Evolutionary conservation across 53 echinoderm and acorn worm species (phyloP), one percentile per base, ranked within the genome.

Genomic region (Hippasteria phrygiana): DNA sequence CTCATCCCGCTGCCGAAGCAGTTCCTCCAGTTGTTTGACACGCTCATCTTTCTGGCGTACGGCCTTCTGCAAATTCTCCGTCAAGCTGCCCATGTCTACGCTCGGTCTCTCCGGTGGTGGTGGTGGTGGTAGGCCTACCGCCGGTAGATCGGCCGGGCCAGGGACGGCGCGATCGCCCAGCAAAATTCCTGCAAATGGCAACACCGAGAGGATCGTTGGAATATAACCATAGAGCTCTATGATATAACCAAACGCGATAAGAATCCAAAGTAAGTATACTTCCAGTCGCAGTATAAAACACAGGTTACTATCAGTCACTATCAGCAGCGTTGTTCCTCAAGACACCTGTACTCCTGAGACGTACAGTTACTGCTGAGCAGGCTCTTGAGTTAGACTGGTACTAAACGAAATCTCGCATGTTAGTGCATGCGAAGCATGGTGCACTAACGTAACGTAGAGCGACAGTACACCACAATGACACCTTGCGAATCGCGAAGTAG

Each of bases 31-130:
- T 63, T 97, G 95, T 10, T 77, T 41, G 17, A 97, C 95, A 38
- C 93, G 88, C 62, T 94, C 92, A 14, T 97, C 98, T 48, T 92
- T 93, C 78, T 95, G 92, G 17, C 93, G 93, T 2, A 97, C 48
- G 39, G 92, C 83, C 80, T 97, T 97, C 88, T 97, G 94, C 33
- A 97, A 62, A n/a, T n/a, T n/a, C 64, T 97, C 98, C n/a, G 88
- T 87, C 53, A 95, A 78, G 56, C 98, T 97, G 14, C 98, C 98
- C 98, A 97, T 97, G 40, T 59, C 45, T 38, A 0, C 27, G 71
- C 12, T 62, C 51, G n/a, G 20, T 24, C 33, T 40, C 43, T 6
- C 17, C 33, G 80, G 38, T 65, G 67, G 9, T 70, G 72, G 32
- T 35, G 71, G 39, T 20, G 40, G 72, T 5, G 16, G 72, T 72